These are phyloP conservation scores for Andrena fulva DNA, from an alignment of 2,888 invertebrate species.

Conservation along the genomic window DNA sequence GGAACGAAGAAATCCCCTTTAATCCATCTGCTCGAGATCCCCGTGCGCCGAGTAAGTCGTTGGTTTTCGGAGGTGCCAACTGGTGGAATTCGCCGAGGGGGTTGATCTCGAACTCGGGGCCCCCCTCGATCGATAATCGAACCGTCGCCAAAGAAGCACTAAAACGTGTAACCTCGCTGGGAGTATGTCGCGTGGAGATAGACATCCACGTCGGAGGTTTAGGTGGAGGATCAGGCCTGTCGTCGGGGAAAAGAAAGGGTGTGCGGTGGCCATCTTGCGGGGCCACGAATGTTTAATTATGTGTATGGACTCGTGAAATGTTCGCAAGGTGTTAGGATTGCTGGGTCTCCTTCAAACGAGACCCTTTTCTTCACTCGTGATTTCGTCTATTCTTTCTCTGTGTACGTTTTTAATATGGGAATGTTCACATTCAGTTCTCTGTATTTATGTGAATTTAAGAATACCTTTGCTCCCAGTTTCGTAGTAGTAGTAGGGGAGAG, in stretches of 20 bases:
- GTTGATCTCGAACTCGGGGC: constrained; percentile 26
- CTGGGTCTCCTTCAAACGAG: constrained; percentile 16
- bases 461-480: too few relatives aligned
- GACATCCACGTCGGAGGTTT: background rate
- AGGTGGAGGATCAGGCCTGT: constrained; percentile 15
- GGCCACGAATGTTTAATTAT: constrained; percentile 71
- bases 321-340: constrained; percentile 56
- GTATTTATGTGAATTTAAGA: too few relatives aligned
- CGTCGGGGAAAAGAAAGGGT: constrained; percentile 31
- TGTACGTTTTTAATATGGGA: too few relatives aligned
- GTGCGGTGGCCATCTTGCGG: constrained; percentile 35
- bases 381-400: too few relatives aligned
- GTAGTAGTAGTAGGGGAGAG: too few relatives aligned
- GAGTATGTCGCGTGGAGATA: constrained; percentile 12
- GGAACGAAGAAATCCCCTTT: constrained; percentile 45
- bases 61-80: constrained; percentile 24
- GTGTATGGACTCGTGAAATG: constrained; percentile 45
- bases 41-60: constrained; percentile 26
- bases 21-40: constrained; percentile 43
- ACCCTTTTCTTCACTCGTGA: too few relatives aligned
- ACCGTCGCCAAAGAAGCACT: constrained; percentile 43
- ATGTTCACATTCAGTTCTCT: too few relatives aligned
- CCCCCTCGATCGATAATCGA: constrained; percentile 57
- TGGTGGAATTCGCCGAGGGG: constrained; percentile 14
- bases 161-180: constrained; percentile 59